Base-by-base conservation (phyloP, 2,113 vertebrate species). In the Microtus ochrogaster region DNA sequence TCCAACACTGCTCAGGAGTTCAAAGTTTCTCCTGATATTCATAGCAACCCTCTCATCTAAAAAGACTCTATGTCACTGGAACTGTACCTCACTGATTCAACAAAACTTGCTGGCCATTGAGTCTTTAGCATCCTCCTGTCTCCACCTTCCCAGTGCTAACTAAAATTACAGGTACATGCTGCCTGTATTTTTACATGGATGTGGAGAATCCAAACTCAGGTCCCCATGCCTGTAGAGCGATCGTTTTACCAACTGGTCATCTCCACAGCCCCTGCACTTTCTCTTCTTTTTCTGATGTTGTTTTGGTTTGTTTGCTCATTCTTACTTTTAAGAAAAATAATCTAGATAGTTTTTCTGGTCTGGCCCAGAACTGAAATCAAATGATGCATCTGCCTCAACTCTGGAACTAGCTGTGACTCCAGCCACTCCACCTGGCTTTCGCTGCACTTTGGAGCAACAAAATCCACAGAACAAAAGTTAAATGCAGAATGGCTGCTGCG, bases 361-460 rank as follows among this genome's bases (percentile, higher is more conserved):
- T 77, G 24, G 28, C 14, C 14, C 58, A 55, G n/a, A 93, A 78
- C 44, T 58, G 9, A 19, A 87, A 39, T 78, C 72, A 68, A 36
- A 28, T 44, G 44, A 70, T 36, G 3, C 73, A 70, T 68, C 17
- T 30, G 10, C 41, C 55, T 89, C 55, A 92, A 22, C 22, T 33
- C 36, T 10, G 5, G 5, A 44, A 26, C 11, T 30, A 70, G 47
- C 7, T 55, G 47, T 21, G 19, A 55, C 36, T 11, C 19, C 16
- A 52, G 33, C 33, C 11, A 24, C 72, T 49, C n/a, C 33, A 17
- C n/a, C 74, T 47, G 44, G 61, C 21, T 78, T 84, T 28, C 55
- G 21, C n/a, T 41, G 47, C 47, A 68, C n/a, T 90, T 93, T 83
- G 28, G 73, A 68, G 58, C 93, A n/a, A 82, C 36, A 89, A 93